Evolutionary conservation across 2,113 vertebrate genomes (phyloP), one percentile per base, ranked within the genome.

Genomic region (Istiophorus platypterus): DNA sequence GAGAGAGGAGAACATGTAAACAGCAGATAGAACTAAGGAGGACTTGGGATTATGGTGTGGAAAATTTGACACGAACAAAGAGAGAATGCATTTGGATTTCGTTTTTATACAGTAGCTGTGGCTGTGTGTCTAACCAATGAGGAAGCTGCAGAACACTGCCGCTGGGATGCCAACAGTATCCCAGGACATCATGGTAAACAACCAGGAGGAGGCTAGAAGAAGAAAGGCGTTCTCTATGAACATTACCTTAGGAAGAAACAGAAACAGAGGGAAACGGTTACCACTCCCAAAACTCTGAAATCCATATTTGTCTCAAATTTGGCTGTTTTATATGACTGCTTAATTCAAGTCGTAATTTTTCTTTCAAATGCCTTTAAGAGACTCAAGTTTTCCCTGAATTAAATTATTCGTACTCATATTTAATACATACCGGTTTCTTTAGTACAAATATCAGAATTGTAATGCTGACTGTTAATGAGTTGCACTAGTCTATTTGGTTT

Each of bases 151-250:
- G 84, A 95, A 87, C 51, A 95, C 80, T 0, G 95, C 94, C 4
- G 89, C 91, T 0, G 91, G 84, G 20, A 96, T 67, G 2, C 92
- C 92, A 47, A 96, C 88, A 78, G 94, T 94, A 62, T 63, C 92
- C 95, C 95, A 95, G 17, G 91, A 91, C 5, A 94, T 91, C 85
- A 84, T 92, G 58, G 94, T 96, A 68, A 96, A 95, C 73, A 96
- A 93, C 83, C 86, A 92, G 0, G 96, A 96, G 45, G 95, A 96
- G 82, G 96, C 72, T 65, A 97, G 90, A 82, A 97, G 85, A 58
- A 97, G 96, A 37, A 96, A 62, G 0, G 75, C 76, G 17, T 97
- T 96, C 86, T 97, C 96, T 41, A 94, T 1, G 71, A 94, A 93
- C 93, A 94, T 94, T 59, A 61, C 91, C 93, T 94, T 57, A 72